Percentiles rank a stretch among this genome's conserved stretches.
These are phyloP conservation scores for Diploptera punctata DNA, from an alignment of 2,888 invertebrate genomes.

Conservation along the genomic window DNA sequence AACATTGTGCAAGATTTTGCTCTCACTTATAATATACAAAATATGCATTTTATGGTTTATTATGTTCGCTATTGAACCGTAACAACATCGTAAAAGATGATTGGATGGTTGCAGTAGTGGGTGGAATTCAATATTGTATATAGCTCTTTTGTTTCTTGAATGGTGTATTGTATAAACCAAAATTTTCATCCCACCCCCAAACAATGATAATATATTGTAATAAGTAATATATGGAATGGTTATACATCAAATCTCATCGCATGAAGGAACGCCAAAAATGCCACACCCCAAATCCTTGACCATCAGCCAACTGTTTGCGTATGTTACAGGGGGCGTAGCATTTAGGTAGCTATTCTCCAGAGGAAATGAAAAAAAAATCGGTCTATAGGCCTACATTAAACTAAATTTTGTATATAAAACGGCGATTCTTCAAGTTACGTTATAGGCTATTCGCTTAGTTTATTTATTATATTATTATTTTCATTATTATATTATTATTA, in stretches of 20 bases:
- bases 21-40: constrained; percentile 11
- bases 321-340: too few relatives aligned
- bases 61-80: constrained; percentile 24
- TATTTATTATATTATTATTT: too few relatives aligned
- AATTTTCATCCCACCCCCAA: not conserved
- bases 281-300: not conserved
- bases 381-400: too few relatives aligned
- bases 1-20: not conserved
- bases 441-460: too few relatives aligned
- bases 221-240: not conserved
- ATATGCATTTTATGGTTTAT: constrained; percentile 21
- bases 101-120: constrained; percentile 4
- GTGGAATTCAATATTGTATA: constrained; percentile 7
- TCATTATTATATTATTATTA: too few relatives aligned
- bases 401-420: too few relatives aligned
- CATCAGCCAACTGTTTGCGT: not conserved
- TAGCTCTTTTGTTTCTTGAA: constrained; percentile 17
- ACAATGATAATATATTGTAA: not conserved
- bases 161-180: not conserved
- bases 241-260: not conserved
- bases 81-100: constrained; percentile 21
- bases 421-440: too few relatives aligned
- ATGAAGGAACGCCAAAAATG: not conserved
- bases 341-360: too few relatives aligned
- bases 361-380: too few relatives aligned